Base-by-base conservation (phyloP, 1,140 invertebrate species). In the Probaryconus sp. region DNA sequence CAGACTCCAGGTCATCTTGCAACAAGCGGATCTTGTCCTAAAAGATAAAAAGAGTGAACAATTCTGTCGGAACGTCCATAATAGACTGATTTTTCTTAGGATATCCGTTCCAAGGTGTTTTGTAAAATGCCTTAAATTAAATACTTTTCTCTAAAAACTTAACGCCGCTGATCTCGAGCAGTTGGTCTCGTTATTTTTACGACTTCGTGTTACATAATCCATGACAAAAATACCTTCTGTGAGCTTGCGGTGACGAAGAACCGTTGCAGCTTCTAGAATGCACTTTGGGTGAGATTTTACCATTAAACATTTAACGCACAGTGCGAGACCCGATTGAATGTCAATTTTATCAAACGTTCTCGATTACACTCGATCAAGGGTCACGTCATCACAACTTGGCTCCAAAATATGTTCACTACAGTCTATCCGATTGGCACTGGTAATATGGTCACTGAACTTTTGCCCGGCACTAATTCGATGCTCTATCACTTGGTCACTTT, bases 1-100 rank as follows among this genome's bases (percentile, higher is more conserved):
- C 97, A 87, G 93, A 93, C 92, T 98, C 97, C 90, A 98, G 91
- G 91, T 98, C 97, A 92, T 98, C 97, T 84, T 97, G 95, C 81
- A 98, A 91, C 83, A 98, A 94, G 89, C 97, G 95, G 89, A 98
- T 96, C 91, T 98, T 98, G 90, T 98, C 97, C 96, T 98, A 91
- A 86, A 96, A 93, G 77, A 83, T 80, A 47, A 81, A 70, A 72
- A 45, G 11, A 9, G 60, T 72, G 60, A 10, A 72, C 45, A 38
- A 30, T 40, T 10, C 30, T 10, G 17, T 14, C 3, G 1, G 3
- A 5, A 18, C 38, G n/a, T 14, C 9, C 11, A 9, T 17, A 24
- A 3, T 24, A 24, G 3, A 30, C 10, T 30, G 6, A 10, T 6
- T 26, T 4, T 18, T 20, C n/a, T 10, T 13, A 33, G 35, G n/a